Percentiles rank a stretch among this genome's conserved stretches.
phyloP scores from a whole-genome alignment of 2,888 invertebrate genomes.

The Euclidia mi region DNA sequence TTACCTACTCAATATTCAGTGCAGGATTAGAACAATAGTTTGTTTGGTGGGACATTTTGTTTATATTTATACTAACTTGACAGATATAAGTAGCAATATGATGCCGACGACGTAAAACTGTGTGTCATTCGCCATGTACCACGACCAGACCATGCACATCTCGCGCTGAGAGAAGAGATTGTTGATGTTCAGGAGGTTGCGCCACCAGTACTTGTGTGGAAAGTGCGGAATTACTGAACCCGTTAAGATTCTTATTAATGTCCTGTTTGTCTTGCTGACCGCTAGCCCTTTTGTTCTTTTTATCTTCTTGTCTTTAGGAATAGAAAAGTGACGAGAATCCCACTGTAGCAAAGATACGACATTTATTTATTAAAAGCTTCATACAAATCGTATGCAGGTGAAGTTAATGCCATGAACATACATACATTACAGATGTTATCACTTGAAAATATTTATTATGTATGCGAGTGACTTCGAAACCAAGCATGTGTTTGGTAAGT shows the following conservation, averaged over 20 bases:
- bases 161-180: slow-evolving; percentile 94
- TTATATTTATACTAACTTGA: slow-evolving; percentile 88
- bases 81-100: slow-evolving; percentile 91
- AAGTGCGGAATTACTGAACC: slow-evolving; percentile 81
- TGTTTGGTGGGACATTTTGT: background rate
- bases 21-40: background rate
- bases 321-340: slow-evolving; percentile 93
- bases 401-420: too few species aligned
- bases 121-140: slow-evolving; percentile 95
- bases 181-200: slow-evolving; percentile 95
- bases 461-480: too few species aligned
- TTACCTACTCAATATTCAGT: slow-evolving; percentile 3
- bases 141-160: slow-evolving; percentile 95
- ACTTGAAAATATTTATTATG: too few species aligned
- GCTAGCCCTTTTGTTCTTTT: slow-evolving; percentile 75
- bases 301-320: slow-evolving; percentile 92
- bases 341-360: slow-evolving; percentile 85
- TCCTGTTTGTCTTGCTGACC: slow-evolving; percentile 69
- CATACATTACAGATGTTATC: too few species aligned
- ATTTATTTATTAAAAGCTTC: background rate
- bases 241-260: slow-evolving; percentile 83
- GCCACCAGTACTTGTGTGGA: slow-evolving; percentile 94
- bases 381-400: too few species aligned
- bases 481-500: too few species aligned
- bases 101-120: slow-evolving; percentile 94